Evolutionary conservation across 2,113 vertebrate genomes (phyloP), one percentile per base, ranked within the genome.

Genomic region (Prinia subflava): DNA sequence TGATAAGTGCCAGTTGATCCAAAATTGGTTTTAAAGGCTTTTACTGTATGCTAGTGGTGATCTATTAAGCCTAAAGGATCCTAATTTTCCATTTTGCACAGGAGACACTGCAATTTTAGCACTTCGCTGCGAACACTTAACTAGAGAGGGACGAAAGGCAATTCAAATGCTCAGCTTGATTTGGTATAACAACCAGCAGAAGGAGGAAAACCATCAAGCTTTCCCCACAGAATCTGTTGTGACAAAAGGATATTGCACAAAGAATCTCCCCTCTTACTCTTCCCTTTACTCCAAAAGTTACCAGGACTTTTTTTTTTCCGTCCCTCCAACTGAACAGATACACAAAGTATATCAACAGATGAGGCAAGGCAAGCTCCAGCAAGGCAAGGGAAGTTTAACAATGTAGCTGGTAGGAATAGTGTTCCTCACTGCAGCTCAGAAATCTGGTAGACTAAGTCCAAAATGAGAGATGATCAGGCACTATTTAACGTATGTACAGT

Each of bases 401-500:
- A 37, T 0, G 1, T 1, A 41, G 39, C 7, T 39, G 9, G n/a
- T 20, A 70, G 20, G 23, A 88, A 73, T 0, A 4, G 0, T 0
- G 24, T 64, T 64, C 7, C 13, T 50, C 44, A 35, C 49, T 52
- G 44, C 2, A 0, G 16, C 47, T 63, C 52, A 49, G 46, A 80
- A 86, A 60, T 62, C 46, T 53, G 11, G 16, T 11, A 74, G 42
- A 74, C 15, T 6, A 64, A 42, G 10, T 39, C n/a, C 60, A 46
- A 80, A 83, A 83, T 5, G 20, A 5, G 3, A 92, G 56, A 71
- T 28, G 19, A 84, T 71, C 30, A 39, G 24, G 22, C 10, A 70
- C 14, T n/a, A 47, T 52, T 70, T 71, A 92, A 78, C 24, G 42
- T 53, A 91, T 3, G 30, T 20, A 56, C 20, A 56, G 44, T 62